Base-by-base conservation (phyloP, 2,113 vertebrate species). In the Poicephalus meyeri region DNA sequence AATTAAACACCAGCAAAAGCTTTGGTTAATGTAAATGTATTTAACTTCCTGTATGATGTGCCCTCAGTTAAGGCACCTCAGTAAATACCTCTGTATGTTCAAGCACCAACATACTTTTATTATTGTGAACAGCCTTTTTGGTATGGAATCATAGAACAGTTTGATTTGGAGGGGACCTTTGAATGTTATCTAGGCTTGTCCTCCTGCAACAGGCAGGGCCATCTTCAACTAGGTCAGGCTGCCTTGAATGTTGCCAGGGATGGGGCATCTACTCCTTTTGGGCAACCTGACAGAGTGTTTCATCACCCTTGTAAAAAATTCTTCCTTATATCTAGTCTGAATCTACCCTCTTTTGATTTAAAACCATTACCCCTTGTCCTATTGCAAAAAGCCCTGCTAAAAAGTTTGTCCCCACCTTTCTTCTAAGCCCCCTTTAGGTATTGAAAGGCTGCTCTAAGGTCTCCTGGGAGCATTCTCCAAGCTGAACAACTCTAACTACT, bases 401-500 rank as follows among this genome's bases (percentile, higher is more conserved):
- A 49, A 47, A 13, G 26, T 17, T 24, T 64, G 3, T 46, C 31
- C 4, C 83, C 52, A 33, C 35, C 31, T 71, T 86, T 82, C 50
- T 33, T 24, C 7, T 13, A 68, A 16, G 42, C 3, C 5, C 9
- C 7, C 31, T 87, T 80, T 12, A 77, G 20, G 4, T 41, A 65
- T 0, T 26, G 28, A 19, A 69, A 77, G 39, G 24, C 16, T 1
- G 3, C 19, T n/a, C 2, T 60, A 33, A 18, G 5, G 14, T 64
- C 52, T 77, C 9, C 8, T 4, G 1, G 2, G 14, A 44, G 14
- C 31, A n/a, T 80, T 35, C 47, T 44, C 24, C 24, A 68, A 52
- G 31, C n/a, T 58, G 14, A 89, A 25, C 24, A 24, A 16, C 6
- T 10, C 5, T 7, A 37, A 1, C 11, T 52, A 72, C 1, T 5